These are phyloP conservation scores for Drosophila biarmipes DNA, from an alignment of 1,140 invertebrate species.

Conservation along the genomic window DNA sequence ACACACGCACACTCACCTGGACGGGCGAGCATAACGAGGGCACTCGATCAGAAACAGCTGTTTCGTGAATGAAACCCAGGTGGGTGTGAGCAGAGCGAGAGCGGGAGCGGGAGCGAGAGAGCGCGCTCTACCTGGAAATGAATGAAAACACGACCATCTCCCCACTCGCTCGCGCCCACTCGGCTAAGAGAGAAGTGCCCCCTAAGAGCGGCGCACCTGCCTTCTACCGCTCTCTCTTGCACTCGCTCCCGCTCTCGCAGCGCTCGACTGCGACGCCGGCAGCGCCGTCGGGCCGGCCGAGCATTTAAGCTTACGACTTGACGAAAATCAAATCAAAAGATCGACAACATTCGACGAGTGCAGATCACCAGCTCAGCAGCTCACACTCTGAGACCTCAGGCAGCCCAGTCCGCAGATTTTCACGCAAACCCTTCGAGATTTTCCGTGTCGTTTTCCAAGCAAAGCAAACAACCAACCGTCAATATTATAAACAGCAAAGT, in stretches of 20 bases:
- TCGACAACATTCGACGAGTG: conserved; percentile 80
- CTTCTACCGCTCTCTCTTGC: conserved; percentile 69
- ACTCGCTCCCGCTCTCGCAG: conserved; percentile 22
- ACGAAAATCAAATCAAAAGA: conserved; percentile 80
- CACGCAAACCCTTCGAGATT: conserved; percentile 33
- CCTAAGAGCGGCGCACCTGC: conserved; percentile 74
- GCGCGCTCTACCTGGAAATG: conserved; percentile 52
- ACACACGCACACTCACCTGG: conserved; percentile 30
- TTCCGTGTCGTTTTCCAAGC: conserved; percentile 42
- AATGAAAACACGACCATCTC: conserved; percentile 61
- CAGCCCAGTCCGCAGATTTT: conserved; percentile 33
- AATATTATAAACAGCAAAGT: conserved; percentile 70
- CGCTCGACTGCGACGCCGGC: conserved; percentile 14
- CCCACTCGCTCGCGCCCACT: conserved; percentile 41
- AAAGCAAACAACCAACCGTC: conserved; percentile 46
- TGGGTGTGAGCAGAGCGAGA: conserved; percentile 50
- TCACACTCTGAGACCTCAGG: not conserved
- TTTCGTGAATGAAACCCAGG: conserved; percentile 78
- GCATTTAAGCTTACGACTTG: conserved; percentile 79
- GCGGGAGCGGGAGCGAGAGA: conserved; percentile 7
- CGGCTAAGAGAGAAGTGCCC: conserved; percentile 27
- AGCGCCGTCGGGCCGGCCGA: conserved; percentile 26
- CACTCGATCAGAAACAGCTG: conserved; percentile 81
- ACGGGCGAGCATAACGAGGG: conserved; percentile 67
- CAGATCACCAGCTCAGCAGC: conserved; percentile 48